These are phyloP conservation scores for Orius laevigatus DNA, from an alignment of 1,140 invertebrate genomes.

Conservation along the genomic window DNA sequence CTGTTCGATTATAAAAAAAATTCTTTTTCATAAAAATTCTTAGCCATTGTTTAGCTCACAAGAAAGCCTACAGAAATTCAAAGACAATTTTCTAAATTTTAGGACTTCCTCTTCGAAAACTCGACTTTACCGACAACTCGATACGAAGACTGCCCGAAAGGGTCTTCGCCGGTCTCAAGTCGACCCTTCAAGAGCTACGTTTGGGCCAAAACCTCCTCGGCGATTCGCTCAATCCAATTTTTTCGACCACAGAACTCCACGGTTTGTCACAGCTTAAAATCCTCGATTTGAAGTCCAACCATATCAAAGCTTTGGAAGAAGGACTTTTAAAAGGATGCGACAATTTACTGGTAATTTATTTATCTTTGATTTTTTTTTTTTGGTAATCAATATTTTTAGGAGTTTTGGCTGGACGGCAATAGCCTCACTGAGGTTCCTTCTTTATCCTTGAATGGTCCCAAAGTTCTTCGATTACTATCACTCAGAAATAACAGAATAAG, in stretches of 20 bases:
- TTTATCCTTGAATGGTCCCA: slow-evolving; percentile 59
- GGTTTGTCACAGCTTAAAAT: slow-evolving; percentile 50
- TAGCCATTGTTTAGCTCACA: not conserved
- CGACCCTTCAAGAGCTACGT: slow-evolving; percentile 48
- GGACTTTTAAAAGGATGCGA: slow-evolving; percentile 67
- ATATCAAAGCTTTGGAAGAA: slow-evolving; percentile 62
- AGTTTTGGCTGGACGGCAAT: slow-evolving; percentile 64
- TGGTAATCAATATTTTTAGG: slow-evolving; percentile 32
- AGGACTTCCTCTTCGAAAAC: slow-evolving; percentile 45
- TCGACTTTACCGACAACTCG: slow-evolving; percentile 70
- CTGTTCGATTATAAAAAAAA: not conserved
- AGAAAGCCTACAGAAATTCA: too few relatives aligned
- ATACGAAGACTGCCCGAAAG: slow-evolving; percentile 63
- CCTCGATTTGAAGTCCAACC: slow-evolving; percentile 62
- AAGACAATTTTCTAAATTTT: too few relatives aligned
- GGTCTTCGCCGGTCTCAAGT: slow-evolving; percentile 45
- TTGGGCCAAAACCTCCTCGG: slow-evolving; percentile 68
- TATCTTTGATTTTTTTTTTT: not conserved
- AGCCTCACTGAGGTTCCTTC: slow-evolving; percentile 55
- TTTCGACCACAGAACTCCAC: slow-evolving; percentile 67
- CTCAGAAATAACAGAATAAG: slow-evolving; percentile 64
- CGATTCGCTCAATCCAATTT: slow-evolving; percentile 76
- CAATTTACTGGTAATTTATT: slow-evolving; percentile 41
- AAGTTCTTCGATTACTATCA: slow-evolving; percentile 48
- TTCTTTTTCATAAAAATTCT: not conserved